Evolutionary conservation across 2,888 invertebrate species (phyloP).

Genomic region (Deilephila porcellus): DNA sequence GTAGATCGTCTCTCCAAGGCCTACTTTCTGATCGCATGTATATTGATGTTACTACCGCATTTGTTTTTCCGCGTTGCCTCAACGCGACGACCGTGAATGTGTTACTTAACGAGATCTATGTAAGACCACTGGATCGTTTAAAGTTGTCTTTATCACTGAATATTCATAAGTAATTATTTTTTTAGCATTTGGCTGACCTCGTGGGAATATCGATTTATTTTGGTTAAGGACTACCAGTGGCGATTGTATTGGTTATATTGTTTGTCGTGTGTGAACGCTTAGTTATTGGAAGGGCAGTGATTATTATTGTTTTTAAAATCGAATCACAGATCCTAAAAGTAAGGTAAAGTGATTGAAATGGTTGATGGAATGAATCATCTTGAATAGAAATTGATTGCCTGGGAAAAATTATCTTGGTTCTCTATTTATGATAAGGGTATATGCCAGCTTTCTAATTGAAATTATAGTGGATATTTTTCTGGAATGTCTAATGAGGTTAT

Average conservation of each 20-base stretch:
- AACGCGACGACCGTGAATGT: not conserved
- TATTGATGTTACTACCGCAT: not conserved
- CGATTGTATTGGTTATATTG: not conserved
- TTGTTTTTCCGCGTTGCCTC: not conserved
- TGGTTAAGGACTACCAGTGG: not conserved
- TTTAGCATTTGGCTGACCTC: not conserved
- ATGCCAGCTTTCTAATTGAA: no score
- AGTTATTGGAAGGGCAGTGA: not conserved
- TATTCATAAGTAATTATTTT: constrained; percentile 2
- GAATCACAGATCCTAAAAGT: no score
- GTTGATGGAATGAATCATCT: no score
- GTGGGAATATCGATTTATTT: not conserved
- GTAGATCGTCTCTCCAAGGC: no score
- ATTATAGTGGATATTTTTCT: no score
- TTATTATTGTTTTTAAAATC: no score
- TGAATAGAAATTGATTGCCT: no score
- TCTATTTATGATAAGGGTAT: no score
- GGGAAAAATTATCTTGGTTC: no score
- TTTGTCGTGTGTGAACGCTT: not conserved
- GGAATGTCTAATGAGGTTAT: no score
- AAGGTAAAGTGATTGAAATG: no score
- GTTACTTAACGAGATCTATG: not conserved
- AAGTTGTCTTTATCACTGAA: not conserved
- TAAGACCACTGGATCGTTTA: not conserved
- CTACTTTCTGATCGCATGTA: no score